A percentile compares a stretch with the other conserved stretches of the same genome.
Conservation (phyloP, 1,140 invertebrate species). For the Ips typographus region DNA sequence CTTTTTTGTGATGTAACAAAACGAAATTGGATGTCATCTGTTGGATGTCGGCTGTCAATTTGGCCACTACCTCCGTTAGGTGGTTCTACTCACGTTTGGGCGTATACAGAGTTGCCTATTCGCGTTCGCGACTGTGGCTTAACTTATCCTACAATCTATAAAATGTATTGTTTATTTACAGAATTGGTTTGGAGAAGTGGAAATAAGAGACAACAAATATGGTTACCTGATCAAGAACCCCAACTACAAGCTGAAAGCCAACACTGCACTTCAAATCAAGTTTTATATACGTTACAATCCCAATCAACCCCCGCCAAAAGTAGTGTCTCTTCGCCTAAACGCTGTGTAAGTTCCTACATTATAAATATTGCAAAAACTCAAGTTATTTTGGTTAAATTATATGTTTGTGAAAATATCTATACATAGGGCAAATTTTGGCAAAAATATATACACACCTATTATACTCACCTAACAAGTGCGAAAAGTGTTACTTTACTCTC, state of each 20-base stretch:
- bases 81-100: too few relatives aligned
- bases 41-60: background rate
- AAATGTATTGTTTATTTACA: slow-evolving; percentile 27
- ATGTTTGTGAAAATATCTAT: too few relatives aligned
- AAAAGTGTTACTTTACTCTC: too few relatives aligned
- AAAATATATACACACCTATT: too few relatives aligned
- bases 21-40: background rate
- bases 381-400: too few relatives aligned
- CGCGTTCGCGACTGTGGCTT: too few relatives aligned
- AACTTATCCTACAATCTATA: too few relatives aligned
- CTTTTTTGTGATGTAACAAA: slow-evolving; percentile 10
- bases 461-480: too few relatives aligned
- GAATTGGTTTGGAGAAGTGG: slow-evolving; percentile 52
- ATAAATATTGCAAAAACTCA: too few relatives aligned
- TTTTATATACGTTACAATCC: slow-evolving; percentile 49
- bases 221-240: slow-evolving; percentile 49
- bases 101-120: too few relatives aligned
- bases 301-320: slow-evolving; percentile 40
- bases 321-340: slow-evolving; percentile 44
- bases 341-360: slow-evolving; percentile 37
- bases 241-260: slow-evolving; percentile 42
- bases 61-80: background rate
- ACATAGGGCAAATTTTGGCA: too few relatives aligned
- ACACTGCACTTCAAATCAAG: slow-evolving; percentile 41
- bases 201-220: slow-evolving; percentile 44